phyloP scores from a whole-genome alignment of 2,888 invertebrate species.

The Alloscopus bannaensis region DNA sequence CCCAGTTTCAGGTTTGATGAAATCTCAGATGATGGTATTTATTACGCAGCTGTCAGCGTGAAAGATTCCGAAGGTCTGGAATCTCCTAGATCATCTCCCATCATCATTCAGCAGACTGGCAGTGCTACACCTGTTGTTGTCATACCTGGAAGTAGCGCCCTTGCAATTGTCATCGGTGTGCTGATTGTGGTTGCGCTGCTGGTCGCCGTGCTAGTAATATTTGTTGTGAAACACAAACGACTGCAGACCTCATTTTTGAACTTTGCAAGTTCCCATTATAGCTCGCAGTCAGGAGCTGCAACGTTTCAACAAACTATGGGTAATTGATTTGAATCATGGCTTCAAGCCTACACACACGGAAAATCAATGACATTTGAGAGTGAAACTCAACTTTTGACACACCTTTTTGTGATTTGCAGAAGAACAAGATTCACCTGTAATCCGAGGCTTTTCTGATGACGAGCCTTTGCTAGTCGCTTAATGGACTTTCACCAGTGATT shows the following conservation, averaged over 20 bases:
- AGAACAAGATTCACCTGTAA: constrained; percentile 91
- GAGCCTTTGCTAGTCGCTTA: constrained; percentile 94
- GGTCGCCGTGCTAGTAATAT: constrained; percentile 80
- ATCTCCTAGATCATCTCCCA: constrained; percentile 73
- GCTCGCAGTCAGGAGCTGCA: constrained; percentile 89
- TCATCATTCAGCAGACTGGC: constrained; percentile 71
- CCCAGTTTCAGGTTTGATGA: constrained; percentile 59
- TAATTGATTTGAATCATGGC: constrained; percentile 75
- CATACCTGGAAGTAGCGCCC: constrained; percentile 74
- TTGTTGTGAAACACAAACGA: constrained; percentile 83
- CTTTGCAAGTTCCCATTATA: constrained; percentile 90
- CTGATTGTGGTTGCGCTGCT: constrained; percentile 79
- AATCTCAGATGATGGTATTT: constrained; percentile 70
- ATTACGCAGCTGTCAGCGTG: constrained; percentile 74
- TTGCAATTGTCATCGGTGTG: constrained; percentile 79
- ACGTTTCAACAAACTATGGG: constrained; percentile 81
- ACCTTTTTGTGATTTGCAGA: constrained; percentile 75
- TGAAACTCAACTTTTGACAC: constrained; percentile 14
- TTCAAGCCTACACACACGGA: background rate
- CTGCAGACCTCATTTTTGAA: constrained; percentile 86
- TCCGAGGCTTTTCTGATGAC: constrained; percentile 94
- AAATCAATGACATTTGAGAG: background rate
- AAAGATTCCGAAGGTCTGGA: constrained; percentile 74
- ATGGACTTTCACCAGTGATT: constrained; percentile 73
- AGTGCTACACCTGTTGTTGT: constrained; percentile 49